These are phyloP conservation scores for Leucophenga montana DNA, from an alignment of 2,888 invertebrate species.

Conservation along the genomic window DNA sequence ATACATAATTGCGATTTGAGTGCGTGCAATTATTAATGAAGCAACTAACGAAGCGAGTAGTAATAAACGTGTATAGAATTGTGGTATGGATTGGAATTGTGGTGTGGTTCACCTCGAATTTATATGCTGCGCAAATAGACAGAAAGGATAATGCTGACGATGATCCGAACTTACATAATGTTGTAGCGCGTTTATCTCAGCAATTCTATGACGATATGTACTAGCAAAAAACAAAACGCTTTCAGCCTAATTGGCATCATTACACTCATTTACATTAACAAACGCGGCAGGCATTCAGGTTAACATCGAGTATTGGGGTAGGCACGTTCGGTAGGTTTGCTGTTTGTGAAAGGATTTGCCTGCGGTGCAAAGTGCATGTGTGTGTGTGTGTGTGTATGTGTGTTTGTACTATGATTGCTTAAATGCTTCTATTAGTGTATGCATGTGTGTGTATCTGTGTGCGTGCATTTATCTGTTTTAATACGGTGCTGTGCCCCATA, in stretches of 20 bases:
- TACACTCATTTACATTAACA: constrained; percentile 42
- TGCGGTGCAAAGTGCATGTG: neutral
- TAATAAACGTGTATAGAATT: neutral
- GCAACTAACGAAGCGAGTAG: constrained; percentile 11
- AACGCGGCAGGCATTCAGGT: constrained; percentile 6
- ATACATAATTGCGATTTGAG: constrained; percentile 28
- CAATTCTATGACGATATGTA: constrained; percentile 41
- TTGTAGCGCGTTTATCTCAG: neutral
- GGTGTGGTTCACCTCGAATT: neutral
- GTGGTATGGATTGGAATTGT: neutral
- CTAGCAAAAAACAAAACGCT: constrained; percentile 42
- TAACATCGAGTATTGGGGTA: neutral
- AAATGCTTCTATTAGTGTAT: neutral
- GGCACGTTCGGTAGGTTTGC: constrained; percentile 9
- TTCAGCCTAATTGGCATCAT: constrained; percentile 62
- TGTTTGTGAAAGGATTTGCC: constrained; percentile 32
- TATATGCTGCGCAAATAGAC: neutral
- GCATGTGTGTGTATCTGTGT: constrained; percentile 34
- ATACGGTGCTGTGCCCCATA: constrained; percentile 29
- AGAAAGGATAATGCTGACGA: neutral
- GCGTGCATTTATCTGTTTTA: constrained; percentile 17
- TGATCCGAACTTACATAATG: constrained; percentile 17
- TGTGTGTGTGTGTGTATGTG: constrained; percentile 33
- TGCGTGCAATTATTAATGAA: constrained; percentile 22
- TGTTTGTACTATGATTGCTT: neutral